These are phyloP conservation scores for Cyprinodon brontotheroides DNA, from an alignment of 2,113 vertebrate species.

Conservation along the genomic window DNA sequence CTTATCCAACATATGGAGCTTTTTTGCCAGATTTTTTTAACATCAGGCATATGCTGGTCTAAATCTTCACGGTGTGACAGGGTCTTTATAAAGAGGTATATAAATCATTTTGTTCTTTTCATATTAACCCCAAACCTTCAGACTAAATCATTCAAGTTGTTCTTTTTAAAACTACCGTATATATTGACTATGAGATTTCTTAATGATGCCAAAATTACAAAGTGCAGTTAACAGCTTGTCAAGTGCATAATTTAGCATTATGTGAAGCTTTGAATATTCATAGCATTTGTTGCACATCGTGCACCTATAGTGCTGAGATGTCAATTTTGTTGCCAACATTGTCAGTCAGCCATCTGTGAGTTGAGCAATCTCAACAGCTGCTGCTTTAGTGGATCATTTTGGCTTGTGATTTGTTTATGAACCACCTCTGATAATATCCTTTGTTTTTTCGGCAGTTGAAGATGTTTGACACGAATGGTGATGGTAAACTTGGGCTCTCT, in stretches of 20 bases:
- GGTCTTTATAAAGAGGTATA: not conserved
- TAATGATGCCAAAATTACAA: not conserved
- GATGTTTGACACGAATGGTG: conserved; percentile 95
- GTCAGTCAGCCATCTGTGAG: conserved; percentile 6
- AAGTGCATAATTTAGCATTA: not conserved
- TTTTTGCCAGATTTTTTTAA: no score
- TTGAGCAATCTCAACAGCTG: not conserved
- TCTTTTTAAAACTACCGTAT: no score
- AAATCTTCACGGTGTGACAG: no score
- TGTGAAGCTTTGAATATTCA: not conserved
- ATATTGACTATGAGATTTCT: no score
- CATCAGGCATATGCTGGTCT: no score
- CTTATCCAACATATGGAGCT: no score
- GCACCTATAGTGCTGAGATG: not conserved
- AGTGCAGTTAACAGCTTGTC: not conserved
- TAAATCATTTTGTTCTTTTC: not conserved
- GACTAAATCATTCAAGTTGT: no score
- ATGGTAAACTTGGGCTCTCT: conserved; percentile 92
- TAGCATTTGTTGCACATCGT: not conserved
- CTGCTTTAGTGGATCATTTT: not conserved
- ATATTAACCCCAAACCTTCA: not conserved
- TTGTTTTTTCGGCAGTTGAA: conserved; percentile 81
- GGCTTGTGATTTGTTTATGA: not conserved
- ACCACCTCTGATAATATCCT: not conserved
- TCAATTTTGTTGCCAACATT: not conserved